Evolutionary conservation across 2,113 vertebrate species (phyloP).

Genomic region (Silurus meridionalis): DNA sequence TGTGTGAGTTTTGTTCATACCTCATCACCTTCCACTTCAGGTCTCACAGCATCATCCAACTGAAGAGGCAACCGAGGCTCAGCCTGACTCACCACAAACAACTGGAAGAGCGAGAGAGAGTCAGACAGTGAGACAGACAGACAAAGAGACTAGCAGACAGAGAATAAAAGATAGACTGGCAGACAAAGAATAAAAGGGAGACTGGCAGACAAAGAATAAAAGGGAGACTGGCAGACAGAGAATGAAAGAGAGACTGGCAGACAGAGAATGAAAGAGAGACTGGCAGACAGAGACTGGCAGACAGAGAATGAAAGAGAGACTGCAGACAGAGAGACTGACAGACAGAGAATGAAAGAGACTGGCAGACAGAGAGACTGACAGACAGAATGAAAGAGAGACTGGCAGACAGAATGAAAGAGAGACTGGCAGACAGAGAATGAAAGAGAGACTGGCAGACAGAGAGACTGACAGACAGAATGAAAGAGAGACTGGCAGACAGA

Average conservation of each 20-base stretch:
- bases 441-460: too few species aligned
- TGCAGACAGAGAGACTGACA: too few species aligned
- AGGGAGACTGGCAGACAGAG: background rate
- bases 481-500: too few species aligned
- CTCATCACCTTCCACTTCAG: conserved; percentile 93
- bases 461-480: too few species aligned
- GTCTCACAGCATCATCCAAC: conserved; percentile 91
- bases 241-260: background rate
- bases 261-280: too few species aligned
- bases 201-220: background rate
- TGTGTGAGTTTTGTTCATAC: conserved; percentile 65
- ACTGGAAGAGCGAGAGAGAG: conserved; percentile 71
- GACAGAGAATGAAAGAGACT: too few species aligned
- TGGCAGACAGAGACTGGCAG: background rate
- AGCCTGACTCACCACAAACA: conserved; percentile 93
- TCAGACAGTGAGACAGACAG: background rate
- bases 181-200: background rate
- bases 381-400: too few species aligned
- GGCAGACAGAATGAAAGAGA: background rate
- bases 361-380: too few species aligned
- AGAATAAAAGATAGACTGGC: background rate
- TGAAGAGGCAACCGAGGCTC: conserved; percentile 91
- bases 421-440: background rate
- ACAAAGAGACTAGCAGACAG: background rate
- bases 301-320: too few species aligned